Evolutionary conservation across 2,888 invertebrate species (phyloP), one percentile per base, ranked within the genome.

Genomic region (Meiosimyza platycephala): DNA sequence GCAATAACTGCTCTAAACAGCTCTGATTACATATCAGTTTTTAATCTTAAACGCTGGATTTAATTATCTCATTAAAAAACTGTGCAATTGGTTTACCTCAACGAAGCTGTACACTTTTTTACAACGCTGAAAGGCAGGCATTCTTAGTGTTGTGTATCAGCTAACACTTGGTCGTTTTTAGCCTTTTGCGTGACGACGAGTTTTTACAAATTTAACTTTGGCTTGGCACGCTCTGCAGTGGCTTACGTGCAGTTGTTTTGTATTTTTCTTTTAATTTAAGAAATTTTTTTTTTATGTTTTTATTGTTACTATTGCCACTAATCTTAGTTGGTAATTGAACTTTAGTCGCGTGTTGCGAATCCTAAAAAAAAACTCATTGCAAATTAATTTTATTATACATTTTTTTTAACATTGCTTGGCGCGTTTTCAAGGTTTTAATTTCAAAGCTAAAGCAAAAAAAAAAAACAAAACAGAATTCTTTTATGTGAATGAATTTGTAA

Each of bases 261-360:
- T 6, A 13, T 28, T 13, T 9, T 22, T 54, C 40, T 40, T 40
- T 40, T 40, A 40, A 40, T 40, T 40, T 9, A 40, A 40, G 9
- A 40, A 40, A 40, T 7, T 22, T 12, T 11, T 55, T 55, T 11
- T 55, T 55, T 28, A 28, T 2, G 28, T 28, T 28, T 28, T 28
- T 28, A 28, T 28, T 28, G 3, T 28, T 28, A 28, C 28, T 28
- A n/a, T 55, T 55, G n/a, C 55, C 22, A 22, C 6, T 55, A 22
- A 18, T 55, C 55, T 55, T 55, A 55, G 40, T 33, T 48, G 15
- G n/a, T 50, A 51, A 18, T 64, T 66, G 73, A 77, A 68, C 64
- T 54, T 62, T 52, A 54, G 74, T 72, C 76, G 71, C 76, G 76
- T 78, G 79, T 69, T 72, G 72, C 73, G 70, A 66, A 52, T 69